These are phyloP conservation scores for Rotaria magnacalcarata DNA, from an alignment of 2,888 invertebrate genomes.

Conservation along the genomic window DNA sequence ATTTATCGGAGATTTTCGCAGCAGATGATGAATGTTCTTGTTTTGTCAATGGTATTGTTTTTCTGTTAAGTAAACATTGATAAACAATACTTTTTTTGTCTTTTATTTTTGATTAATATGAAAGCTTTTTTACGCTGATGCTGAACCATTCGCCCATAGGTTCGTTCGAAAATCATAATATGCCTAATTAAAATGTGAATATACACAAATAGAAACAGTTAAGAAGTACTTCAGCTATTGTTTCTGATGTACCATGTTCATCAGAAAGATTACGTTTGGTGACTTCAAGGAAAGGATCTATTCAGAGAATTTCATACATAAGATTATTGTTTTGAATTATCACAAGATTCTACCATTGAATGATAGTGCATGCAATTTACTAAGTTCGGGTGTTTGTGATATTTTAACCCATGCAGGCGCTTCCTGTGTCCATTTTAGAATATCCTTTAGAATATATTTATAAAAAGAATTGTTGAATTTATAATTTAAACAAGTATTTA, in stretches of 20 bases:
- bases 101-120: too few relatives aligned
- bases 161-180: slow-evolving; percentile 5
- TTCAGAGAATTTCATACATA: too few relatives aligned
- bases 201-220: background rate
- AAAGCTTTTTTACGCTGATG: background rate
- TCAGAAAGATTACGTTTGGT: background rate
- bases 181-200: background rate
- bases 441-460: background rate
- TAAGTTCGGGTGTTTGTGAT: background rate
- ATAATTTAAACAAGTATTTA: background rate
- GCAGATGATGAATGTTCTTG: background rate
- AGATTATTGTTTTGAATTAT: too few relatives aligned
- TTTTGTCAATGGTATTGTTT: background rate
- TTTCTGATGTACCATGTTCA: background rate
- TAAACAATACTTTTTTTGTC: too few relatives aligned
- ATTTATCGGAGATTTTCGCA: background rate
- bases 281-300: slow-evolving; percentile 2
- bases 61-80: too few relatives aligned
- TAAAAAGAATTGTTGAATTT: too few relatives aligned
- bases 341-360: background rate
- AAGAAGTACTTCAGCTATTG: background rate
- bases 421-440: background rate
- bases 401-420: background rate
- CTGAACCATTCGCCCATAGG: background rate
- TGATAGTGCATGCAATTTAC: background rate